Conservation (phyloP, 92 coral and sea anemone species). For the Parazoanthus swiftii region DNA sequence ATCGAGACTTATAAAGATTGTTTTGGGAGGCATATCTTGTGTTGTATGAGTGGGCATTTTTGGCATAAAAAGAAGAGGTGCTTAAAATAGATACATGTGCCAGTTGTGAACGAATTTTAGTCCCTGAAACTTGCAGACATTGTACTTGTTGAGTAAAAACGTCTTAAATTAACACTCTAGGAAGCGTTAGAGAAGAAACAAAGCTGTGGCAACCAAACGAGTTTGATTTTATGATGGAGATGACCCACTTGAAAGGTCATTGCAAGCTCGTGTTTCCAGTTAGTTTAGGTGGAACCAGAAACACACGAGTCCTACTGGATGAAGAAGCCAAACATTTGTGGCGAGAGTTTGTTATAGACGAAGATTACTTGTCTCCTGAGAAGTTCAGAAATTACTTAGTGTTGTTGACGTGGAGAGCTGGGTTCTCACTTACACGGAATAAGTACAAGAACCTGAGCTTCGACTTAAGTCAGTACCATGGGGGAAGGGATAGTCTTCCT, state of each 20-base stretch:
- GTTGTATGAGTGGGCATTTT: too few species aligned
- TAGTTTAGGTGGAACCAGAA: not conserved
- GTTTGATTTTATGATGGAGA: conserved; percentile 45
- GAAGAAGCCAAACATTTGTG: conserved; percentile 19
- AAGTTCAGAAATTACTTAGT: conserved; percentile 9
- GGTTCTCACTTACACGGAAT: not conserved
- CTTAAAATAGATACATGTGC: too few species aligned
- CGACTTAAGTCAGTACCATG: conserved; percentile 24
- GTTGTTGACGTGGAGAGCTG: conserved; percentile 31
- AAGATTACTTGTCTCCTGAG: not conserved
- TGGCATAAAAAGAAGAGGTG: too few species aligned
- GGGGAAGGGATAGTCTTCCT: not conserved
- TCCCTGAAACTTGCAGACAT: too few species aligned
- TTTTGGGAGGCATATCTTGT: too few species aligned
- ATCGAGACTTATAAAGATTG: too few species aligned
- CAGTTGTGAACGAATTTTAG: too few species aligned
- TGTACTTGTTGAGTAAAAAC: too few species aligned
- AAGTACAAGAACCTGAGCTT: conserved; percentile 35
- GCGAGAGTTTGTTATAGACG: not conserved
- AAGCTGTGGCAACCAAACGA: conserved; percentile 46
- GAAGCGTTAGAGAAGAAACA: conserved; percentile 39
- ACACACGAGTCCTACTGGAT: not conserved
- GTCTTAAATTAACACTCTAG: not conserved
- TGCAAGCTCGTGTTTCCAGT: not conserved
- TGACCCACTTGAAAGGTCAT: conserved; percentile 32